Conservation (phyloP, 1,140 invertebrate species). For the Brachionus calyciflorus region DNA sequence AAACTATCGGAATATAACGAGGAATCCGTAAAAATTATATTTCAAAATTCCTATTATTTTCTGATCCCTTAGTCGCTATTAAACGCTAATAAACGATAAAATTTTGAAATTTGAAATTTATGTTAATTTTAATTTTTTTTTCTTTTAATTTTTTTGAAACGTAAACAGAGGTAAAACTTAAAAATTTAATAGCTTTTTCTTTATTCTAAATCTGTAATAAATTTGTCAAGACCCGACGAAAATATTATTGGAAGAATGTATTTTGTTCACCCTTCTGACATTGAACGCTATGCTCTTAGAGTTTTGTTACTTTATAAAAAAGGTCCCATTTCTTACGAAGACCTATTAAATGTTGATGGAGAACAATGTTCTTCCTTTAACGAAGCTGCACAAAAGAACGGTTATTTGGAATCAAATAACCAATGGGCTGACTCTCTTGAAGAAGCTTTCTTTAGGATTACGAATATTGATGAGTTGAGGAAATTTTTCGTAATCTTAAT, state of each 20-base stretch:
- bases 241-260: background rate
- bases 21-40: no score
- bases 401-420: background rate
- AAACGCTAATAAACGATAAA: no score
- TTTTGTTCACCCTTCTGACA: conserved; percentile 6
- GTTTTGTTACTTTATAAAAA: background rate
- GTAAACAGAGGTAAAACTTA: background rate
- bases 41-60: no score
- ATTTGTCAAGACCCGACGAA: background rate
- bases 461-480: background rate
- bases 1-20: no score
- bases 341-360: background rate
- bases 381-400: background rate
- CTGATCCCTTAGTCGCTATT: no score
- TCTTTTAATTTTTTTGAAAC: no score
- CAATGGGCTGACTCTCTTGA: background rate
- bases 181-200: background rate
- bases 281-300: background rate
- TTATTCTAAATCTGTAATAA: background rate
- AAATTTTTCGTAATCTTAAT: conserved; percentile 1
- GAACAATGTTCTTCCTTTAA: background rate
- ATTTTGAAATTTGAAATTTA: no score
- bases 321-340: background rate
- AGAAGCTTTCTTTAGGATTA: background rate
- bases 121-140: no score